Evolutionary conservation across 1,140 invertebrate species (phyloP).

Genomic region (Philopotamus ludificatus): DNA sequence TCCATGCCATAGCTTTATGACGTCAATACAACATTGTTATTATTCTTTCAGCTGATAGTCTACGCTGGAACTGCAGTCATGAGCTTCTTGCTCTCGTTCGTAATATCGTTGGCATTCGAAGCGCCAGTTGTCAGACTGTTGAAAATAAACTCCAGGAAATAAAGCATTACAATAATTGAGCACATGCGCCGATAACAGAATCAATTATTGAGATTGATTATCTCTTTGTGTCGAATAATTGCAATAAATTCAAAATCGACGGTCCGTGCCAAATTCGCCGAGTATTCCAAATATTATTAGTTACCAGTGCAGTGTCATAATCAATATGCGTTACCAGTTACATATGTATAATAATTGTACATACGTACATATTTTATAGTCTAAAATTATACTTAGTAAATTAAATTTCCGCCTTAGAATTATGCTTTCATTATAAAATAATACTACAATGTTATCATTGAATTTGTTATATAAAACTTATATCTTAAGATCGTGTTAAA

Average conservation of each 20-base stretch:
- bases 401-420: no score
- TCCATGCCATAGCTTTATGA: neutral
- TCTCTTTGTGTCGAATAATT: neutral
- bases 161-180: neutral
- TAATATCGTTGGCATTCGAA: slow-evolving; percentile 74
- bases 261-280: no score
- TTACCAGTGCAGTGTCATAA: no score
- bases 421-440: no score
- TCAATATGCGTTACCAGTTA: neutral
- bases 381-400: no score
- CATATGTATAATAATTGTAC: neutral
- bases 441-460: no score
- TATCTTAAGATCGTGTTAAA: no score
- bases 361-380: neutral
- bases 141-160: slow-evolving; percentile 56
- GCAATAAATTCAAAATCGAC: no score
- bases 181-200: neutral
- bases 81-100: slow-evolving; percentile 73
- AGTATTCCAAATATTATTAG: no score
- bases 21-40: neutral
- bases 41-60: slow-evolving; percentile 64
- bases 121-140: slow-evolving; percentile 75
- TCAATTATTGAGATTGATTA: neutral
- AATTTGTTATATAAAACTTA: no score
- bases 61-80: slow-evolving; percentile 78